Percentiles rank a stretch among this genome's conserved stretches.
Evolutionary conservation across 30 jellyfish, hydroid and myxozoan species (phyloP).

Genomic region (Aurelia aurita complex sp. Pacific): DNA sequence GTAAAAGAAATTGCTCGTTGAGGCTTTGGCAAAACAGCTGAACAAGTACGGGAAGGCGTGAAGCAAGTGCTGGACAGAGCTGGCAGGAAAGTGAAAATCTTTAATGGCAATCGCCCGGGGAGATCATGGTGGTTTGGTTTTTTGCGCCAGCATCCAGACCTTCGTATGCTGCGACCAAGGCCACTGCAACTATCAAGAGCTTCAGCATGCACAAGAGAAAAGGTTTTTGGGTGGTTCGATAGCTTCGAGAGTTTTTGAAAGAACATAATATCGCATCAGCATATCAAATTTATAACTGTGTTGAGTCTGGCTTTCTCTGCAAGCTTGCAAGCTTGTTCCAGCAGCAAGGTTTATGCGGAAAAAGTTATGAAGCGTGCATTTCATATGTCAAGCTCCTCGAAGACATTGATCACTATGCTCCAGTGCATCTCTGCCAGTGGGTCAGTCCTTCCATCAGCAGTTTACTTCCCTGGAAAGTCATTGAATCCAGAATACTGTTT

Average conservation of each 20-base stretch:
- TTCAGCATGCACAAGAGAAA: constrained; percentile 14
- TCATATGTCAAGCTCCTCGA: neutral
- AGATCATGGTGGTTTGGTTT: constrained; percentile 20
- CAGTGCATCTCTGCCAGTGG: neutral
- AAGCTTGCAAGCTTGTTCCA: no score
- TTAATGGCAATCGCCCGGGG: constrained; percentile 4
- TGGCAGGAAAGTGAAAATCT: neutral
- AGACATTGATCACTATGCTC: neutral
- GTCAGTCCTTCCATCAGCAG: neutral
- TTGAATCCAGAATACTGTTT: neutral
- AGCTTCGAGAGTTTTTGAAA: neutral
- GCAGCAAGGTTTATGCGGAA: neutral
- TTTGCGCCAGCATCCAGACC: neutral
- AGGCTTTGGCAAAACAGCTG: constrained; percentile 9
- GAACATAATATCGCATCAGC: constrained; percentile 1
- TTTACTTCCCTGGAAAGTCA: neutral
- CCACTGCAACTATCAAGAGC: constrained; percentile 4
- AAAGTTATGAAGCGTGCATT: neutral
- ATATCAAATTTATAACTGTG: neutral
- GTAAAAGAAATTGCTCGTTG: constrained; percentile 10
- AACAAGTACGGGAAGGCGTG: constrained; percentile 2
- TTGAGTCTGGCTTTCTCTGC: neutral
- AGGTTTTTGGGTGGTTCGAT: constrained; percentile 9
- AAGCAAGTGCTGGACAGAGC: constrained; percentile 24
- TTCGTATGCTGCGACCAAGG: constrained; percentile 5